Conservation (phyloP, 2,888 invertebrate genomes). For the Apamea monoglypha region DNA sequence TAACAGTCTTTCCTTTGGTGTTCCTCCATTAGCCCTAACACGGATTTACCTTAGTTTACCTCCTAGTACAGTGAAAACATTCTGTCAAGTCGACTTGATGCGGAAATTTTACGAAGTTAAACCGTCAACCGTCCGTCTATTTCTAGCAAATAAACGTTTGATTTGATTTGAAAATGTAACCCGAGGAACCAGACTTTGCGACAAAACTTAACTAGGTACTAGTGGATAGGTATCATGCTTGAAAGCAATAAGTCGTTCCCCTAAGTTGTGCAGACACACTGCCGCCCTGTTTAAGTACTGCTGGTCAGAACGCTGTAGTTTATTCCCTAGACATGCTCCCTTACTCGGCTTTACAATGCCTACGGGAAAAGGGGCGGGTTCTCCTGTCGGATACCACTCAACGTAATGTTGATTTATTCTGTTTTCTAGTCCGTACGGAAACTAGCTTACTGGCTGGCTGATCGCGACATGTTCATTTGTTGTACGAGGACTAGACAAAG, state of each 20-base stretch:
- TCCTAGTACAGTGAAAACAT: not conserved
- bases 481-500: too few species aligned
- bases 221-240: not conserved
- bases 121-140: too few species aligned
- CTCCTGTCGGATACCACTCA: conserved; percentile 6
- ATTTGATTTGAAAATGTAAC: too few species aligned
- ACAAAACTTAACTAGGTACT: not conserved
- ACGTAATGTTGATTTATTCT: conserved; percentile 42
- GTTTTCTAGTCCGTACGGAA: not conserved
- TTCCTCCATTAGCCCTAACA: too few species aligned
- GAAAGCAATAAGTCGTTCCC: not conserved
- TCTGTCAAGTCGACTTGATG: not conserved
- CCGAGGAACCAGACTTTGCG: not conserved
- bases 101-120: not conserved
- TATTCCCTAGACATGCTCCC: not conserved
- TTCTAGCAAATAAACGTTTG: too few species aligned
- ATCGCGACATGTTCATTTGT: not conserved
- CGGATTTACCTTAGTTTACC: not conserved
- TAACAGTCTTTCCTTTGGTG: too few species aligned
- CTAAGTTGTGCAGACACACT: too few species aligned
- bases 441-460: not conserved
- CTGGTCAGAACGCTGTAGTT: not conserved
- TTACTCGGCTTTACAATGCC: not conserved
- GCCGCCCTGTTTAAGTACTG: not conserved
- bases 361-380: not conserved